Conservation (phyloP, 2,888 invertebrate genomes). For the Nemotelus pantherinus region DNA sequence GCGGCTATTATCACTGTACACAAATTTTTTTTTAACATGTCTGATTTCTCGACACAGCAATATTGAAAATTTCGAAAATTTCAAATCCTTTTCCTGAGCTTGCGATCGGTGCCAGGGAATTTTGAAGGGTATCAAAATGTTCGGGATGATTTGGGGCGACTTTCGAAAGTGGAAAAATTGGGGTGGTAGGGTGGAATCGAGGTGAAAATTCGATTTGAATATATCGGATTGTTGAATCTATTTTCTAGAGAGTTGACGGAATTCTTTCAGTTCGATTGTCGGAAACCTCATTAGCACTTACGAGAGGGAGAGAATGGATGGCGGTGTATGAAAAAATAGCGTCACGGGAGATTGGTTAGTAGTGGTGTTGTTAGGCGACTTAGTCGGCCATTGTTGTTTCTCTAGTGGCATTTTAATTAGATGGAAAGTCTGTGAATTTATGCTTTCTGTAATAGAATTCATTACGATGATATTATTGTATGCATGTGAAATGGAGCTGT, state of each 20-base stretch:
- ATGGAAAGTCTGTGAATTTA: conserved; percentile 23
- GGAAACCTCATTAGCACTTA: too few relatives aligned
- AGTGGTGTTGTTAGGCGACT: conserved; percentile 18
- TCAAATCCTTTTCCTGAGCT: conserved; percentile 15
- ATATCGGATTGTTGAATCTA: background rate
- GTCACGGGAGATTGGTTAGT: background rate
- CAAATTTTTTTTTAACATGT: conserved; percentile 16
- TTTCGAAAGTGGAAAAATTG: background rate
- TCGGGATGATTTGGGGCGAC: background rate
- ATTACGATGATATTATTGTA: background rate
- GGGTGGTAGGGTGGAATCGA: background rate
- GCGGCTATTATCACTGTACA: background rate
- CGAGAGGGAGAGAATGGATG: conserved; percentile 10
- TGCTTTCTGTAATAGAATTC: conserved; percentile 5
- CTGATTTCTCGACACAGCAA: background rate
- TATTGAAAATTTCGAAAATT: conserved; percentile 14
- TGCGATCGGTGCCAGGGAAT: background rate
- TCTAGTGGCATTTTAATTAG: conserved; percentile 12
- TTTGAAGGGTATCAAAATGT: background rate
- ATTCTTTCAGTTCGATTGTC: too few relatives aligned
- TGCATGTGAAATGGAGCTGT: background rate
- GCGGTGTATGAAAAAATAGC: conserved; percentile 1
- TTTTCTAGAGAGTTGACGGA: too few relatives aligned
- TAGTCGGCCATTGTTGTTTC: conserved; percentile 17
- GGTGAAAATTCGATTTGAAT: background rate